These are phyloP conservation scores for Temnothorax rugatulus DNA, from an alignment of 2,888 invertebrate species.

Conservation along the genomic window DNA sequence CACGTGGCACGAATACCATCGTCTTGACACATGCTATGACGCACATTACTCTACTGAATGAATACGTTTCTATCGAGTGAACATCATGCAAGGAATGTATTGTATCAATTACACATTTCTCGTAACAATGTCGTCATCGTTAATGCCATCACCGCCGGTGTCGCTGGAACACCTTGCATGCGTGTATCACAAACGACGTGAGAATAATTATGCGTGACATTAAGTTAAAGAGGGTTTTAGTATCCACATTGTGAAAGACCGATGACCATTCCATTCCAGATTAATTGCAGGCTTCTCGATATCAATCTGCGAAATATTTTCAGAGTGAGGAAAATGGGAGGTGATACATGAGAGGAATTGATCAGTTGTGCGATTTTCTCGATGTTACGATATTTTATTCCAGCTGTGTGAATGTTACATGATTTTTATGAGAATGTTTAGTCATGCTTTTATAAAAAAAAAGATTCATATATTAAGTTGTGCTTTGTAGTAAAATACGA, in stretches of 20 bases:
- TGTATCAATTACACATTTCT: slow-evolving; percentile 48
- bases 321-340: background rate
- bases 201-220: background rate
- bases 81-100: background rate
- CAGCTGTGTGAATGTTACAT: slow-evolving; percentile 9
- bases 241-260: background rate
- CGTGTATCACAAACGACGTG: background rate
- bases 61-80: slow-evolving; percentile 15
- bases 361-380: slow-evolving; percentile 8
- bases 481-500: background rate
- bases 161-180: slow-evolving; percentile 30
- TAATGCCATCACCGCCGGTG: slow-evolving; percentile 29
- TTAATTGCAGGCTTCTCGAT: background rate
- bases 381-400: slow-evolving; percentile 5
- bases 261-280: background rate
- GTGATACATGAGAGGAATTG: slow-evolving; percentile 14
- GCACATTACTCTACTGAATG: slow-evolving; percentile 20
- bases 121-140: slow-evolving; percentile 44
- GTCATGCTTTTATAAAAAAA: background rate
- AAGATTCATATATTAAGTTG: background rate
- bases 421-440: slow-evolving; percentile 11
- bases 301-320: background rate
- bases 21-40: slow-evolving; percentile 4
- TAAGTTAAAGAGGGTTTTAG: slow-evolving; percentile 6
- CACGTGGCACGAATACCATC: background rate